phyloP scores from a whole-genome alignment of 1,140 invertebrate species.

The Paralvinella palmiformis region DNA sequence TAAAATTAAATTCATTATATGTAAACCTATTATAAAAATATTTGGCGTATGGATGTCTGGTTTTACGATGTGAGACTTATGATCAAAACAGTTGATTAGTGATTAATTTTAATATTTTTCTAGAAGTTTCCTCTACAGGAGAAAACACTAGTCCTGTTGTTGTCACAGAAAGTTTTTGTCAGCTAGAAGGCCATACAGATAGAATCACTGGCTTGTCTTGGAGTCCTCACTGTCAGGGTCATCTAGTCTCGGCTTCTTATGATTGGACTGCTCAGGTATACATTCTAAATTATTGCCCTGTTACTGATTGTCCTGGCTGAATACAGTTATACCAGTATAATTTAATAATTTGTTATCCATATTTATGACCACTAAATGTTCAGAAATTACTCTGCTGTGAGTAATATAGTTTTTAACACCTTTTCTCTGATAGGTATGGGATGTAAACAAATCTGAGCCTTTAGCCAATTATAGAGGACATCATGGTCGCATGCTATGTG shows the following conservation, averaged over 20 bases:
- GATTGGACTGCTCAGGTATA: conserved; percentile 63
- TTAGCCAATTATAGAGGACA: conserved; percentile 57
- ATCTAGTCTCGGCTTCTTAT: conserved; percentile 63
- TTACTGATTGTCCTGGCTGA: neutral
- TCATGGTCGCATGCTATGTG: conserved; percentile 52
- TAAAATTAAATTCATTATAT: too few relatives aligned
- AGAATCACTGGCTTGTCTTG: conserved; percentile 62
- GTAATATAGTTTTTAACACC: neutral
- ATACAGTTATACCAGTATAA: too few relatives aligned
- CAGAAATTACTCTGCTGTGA: too few relatives aligned
- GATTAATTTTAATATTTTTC: neutral
- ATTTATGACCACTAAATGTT: too few relatives aligned
- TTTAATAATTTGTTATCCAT: too few relatives aligned
- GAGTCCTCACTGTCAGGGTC: conserved; percentile 64
- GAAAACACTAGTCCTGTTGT: conserved; percentile 18
- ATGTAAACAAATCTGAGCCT: conserved; percentile 56
- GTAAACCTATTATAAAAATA: too few relatives aligned
- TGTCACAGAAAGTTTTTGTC: conserved; percentile 39
- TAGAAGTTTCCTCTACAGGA: conserved; percentile 3
- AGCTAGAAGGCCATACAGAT: conserved; percentile 57
- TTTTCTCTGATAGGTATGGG: conserved; percentile 60
- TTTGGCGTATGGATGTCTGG: too few relatives aligned
- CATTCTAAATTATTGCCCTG: conserved; percentile 15
- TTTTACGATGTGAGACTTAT: too few relatives aligned
- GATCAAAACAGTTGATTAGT: too few relatives aligned